Conservation (phyloP, 1,140 invertebrate species). For the Dufourea novaeangliae region DNA sequence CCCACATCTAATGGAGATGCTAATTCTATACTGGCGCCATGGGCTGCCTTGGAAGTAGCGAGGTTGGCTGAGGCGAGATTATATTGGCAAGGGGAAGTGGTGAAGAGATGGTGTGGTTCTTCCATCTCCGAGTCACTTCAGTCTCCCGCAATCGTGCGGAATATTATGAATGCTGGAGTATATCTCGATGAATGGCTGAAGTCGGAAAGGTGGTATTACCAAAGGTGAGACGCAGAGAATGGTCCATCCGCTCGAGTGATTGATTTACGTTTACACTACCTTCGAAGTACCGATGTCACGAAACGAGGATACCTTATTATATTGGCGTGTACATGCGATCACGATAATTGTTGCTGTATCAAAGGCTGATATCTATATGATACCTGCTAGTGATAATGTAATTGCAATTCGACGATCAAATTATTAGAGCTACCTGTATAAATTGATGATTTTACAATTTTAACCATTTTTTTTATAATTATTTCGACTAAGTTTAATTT, state of each 20-base stretch:
- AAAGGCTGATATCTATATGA: too few species aligned
- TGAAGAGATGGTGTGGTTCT: conserved; percentile 45
- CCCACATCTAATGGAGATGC: conserved; percentile 76
- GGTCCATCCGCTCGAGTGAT: conserved; percentile 65
- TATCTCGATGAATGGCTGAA: conserved; percentile 71
- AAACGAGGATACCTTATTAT: conserved; percentile 52
- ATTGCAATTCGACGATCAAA: too few species aligned
- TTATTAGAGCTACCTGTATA: too few species aligned
- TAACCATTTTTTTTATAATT: too few species aligned
- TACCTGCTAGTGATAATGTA: too few species aligned
- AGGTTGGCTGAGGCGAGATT: conserved; percentile 42
- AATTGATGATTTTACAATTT: too few species aligned
- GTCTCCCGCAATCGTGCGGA: conserved; percentile 72
- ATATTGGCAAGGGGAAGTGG: conserved; percentile 24
- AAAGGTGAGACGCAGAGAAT: conserved; percentile 46
- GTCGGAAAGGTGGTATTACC: conserved; percentile 66
- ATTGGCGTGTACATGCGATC: background rate
- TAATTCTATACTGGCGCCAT: conserved; percentile 70
- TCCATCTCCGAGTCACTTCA: conserved; percentile 70
- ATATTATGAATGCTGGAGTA: conserved; percentile 75
- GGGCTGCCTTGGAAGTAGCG: conserved; percentile 55
- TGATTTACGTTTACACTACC: conserved; percentile 58
- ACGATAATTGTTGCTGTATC: conserved; percentile 7
- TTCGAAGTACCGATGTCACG: conserved; percentile 6
- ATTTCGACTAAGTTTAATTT: too few species aligned